Evolutionary conservation across 64 coral and sea anemone species (phyloP).

Genomic region (Acropora yongei): DNA sequence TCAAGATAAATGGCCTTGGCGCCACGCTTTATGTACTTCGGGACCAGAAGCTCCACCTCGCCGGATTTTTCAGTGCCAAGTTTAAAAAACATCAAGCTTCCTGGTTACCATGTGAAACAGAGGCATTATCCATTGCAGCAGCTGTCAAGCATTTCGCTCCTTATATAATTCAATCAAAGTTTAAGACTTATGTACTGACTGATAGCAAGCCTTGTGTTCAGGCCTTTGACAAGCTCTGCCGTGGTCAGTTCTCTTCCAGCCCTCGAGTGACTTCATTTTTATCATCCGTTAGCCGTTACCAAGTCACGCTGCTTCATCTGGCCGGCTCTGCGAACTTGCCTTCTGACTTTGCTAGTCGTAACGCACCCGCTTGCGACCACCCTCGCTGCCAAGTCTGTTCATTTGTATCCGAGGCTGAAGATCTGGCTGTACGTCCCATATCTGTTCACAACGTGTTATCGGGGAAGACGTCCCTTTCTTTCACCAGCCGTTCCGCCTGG

Average conservation of each 20-base stretch:
- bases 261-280: not conserved
- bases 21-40: too few relatives aligned
- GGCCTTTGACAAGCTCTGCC: constrained; percentile 49
- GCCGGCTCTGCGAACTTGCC: not conserved
- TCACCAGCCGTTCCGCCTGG: too few relatives aligned
- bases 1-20: not conserved
- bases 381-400: not conserved
- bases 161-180: constrained; percentile 34
- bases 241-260: constrained; percentile 35
- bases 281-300: constrained; percentile 23
- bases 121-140: constrained; percentile 47
- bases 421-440: too few relatives aligned
- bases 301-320: not conserved
- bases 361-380: not conserved
- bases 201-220: constrained; percentile 49
- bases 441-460: too few relatives aligned
- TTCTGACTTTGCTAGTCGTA: not conserved
- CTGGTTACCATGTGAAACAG: constrained; percentile 39
- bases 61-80: not conserved
- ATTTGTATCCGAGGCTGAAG: too few relatives aligned
- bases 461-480: too few relatives aligned
- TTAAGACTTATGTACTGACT: constrained; percentile 25
- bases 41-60: too few relatives aligned
- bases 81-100: constrained; percentile 34
- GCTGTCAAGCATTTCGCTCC: constrained; percentile 44